Evolutionary conservation across 2,888 invertebrate genomes (phyloP), one percentile per base, ranked within the genome.

Genomic region (Nymphalis urticae): DNA sequence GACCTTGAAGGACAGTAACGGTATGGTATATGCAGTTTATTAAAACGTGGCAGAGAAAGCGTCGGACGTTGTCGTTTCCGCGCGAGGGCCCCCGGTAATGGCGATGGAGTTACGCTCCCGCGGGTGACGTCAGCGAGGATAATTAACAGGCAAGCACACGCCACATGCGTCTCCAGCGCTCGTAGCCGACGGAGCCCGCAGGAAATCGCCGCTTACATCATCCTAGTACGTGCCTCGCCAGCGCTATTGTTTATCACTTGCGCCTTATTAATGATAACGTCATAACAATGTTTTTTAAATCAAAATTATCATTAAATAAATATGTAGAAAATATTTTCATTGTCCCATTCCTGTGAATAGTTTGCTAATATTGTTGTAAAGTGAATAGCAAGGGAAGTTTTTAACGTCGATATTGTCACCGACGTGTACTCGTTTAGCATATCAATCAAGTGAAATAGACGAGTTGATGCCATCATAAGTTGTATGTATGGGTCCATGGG

Each of bases 51-150:
- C 83, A 86, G 88, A 88, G 90, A 92, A 90, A 91, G 89, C 89
- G 81, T 76, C 89, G 91, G 90, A 88, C 90, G 87, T 90, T 90
- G 90, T 90, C 90, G 87, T 91, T 90, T 91, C 89, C 90, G 88
- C 92, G 88, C 88, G 88, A 90, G 82, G 88, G 90, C 88, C 79
- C 80, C 81, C 83, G 75, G 82, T 92, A 90, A 91, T 90, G 85
- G 86, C 86, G 79, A 82, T 75, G 79, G 69, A 73, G 81, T 84
- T 80, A 80, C 80, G 80, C 83, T 85, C 86, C 85, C 82, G 80
- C 81, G 77, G 78, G 76, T 92, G 91, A 91, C 90, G 91, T 92
- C 90, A 91, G 76, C 78, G 74, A 75, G 76, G 82, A 83, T 89
- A 90, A 90, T 92, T 90, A 91, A 84, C 84, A 88, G 78, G 86